Evolutionary conservation across 30 jellyfish, hydroid and myxozoan species (phyloP), one percentile per base, ranked within the genome.

Genomic region (Sanderia malayensis): DNA sequence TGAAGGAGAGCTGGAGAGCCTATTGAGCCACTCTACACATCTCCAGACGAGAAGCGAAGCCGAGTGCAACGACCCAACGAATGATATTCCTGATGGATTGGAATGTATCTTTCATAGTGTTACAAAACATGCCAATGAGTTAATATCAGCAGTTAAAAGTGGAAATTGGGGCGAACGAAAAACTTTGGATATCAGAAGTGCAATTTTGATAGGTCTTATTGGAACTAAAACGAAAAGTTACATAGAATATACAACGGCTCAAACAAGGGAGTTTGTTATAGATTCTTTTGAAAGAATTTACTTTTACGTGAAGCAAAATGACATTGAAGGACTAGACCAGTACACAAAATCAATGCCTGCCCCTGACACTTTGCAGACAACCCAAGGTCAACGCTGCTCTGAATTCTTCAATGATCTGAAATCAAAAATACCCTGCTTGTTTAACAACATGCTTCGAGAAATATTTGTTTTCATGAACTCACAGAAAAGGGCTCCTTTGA

Each of bases 291-390:
- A 66, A 37, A n/a, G 78, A 34, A 29, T 66, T 37, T 66, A 66
- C 57, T 29, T 27, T 31, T 66, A 66, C 44, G 61, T 58, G 4
- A 32, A 66, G 62, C 63, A 10, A 21, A 66, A 66, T 37, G 78
- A 66, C 78, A 31, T 66, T 6, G 57, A 33, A 3, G 78, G 34
- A 3, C 57, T 66, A 4, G 63, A 25, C 25, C 20, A 33, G 2
- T 66, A 66, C 63, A 66, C 45, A 58, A 66, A 66, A 11, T 31
- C 44, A 32, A 66, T 66, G 78, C 78, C 78, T 8, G 27, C 62
- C 31, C 30, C 25, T 8, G 78, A 66, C 7, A 8, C 25, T 8
- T n/a, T 66, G 1, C 37, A 44, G 25, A 6, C 24, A 1, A 58
- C 61, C 32, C 25, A 31, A 1, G 61, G 44, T n/a, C 33, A 44